Evolutionary conservation across 1,140 invertebrate genomes (phyloP).

Genomic region (Drosophila lacertosa): DNA sequence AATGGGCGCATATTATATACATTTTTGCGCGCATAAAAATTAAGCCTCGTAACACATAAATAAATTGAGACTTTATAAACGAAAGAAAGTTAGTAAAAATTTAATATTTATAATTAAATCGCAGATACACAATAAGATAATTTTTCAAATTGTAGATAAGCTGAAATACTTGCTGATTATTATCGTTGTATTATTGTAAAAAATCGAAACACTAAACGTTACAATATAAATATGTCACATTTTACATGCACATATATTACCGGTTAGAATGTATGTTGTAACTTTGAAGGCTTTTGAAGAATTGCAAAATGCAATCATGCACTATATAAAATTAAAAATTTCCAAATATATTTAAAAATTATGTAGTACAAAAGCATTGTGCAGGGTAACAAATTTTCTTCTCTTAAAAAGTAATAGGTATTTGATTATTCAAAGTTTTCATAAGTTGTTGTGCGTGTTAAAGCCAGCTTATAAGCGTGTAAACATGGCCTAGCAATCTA

Average conservation of each 20-base stretch:
- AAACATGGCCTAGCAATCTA: conserved; percentile 53
- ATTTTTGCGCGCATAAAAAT: conserved; percentile 41
- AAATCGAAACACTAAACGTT: conserved; percentile 7
- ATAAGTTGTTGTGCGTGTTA: conserved; percentile 54
- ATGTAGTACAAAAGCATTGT: conserved; percentile 69
- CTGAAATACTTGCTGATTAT: conserved; percentile 83
- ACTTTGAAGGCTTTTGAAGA: conserved; percentile 67
- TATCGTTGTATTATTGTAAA: conserved; percentile 54
- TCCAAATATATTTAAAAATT: background rate
- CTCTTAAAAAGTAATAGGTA: background rate
- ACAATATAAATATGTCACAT: background rate
- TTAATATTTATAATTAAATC: conserved; percentile 73
- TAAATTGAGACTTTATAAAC: conserved; percentile 1
- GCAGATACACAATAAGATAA: conserved; percentile 80
- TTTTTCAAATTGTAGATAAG: conserved; percentile 73
- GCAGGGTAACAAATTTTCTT: conserved; percentile 52
- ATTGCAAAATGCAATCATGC: conserved; percentile 82
- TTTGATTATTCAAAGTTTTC: conserved; percentile 49
- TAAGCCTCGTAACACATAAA: background rate
- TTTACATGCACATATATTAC: background rate
- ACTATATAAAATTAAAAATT: conserved; percentile 31
- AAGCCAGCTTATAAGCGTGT: conserved; percentile 3
- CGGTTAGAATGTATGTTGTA: conserved; percentile 23
- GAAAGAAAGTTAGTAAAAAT: conserved; percentile 51
- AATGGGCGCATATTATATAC: background rate